Evolutionary conservation across 1,140 invertebrate genomes (phyloP), one percentile per base, ranked within the genome.

Genomic region (Leguminivora glycinivorella): DNA sequence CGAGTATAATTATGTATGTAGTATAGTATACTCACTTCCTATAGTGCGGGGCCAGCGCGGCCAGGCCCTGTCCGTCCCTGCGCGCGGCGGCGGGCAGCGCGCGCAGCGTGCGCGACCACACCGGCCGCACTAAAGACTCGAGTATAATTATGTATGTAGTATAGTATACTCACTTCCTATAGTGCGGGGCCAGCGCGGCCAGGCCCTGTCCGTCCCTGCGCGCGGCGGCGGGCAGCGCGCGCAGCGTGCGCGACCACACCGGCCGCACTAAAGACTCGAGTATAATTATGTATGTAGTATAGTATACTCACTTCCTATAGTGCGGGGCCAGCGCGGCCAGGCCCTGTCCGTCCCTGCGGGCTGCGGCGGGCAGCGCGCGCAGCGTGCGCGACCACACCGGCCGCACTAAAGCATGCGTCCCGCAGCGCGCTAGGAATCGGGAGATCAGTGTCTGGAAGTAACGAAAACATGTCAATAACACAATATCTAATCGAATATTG

Each of bases 341-440:
- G 19, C 73, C 68, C 34, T 68, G 72, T 68, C 75, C 76, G 72
- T 86, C 83, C 17, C 86, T 72, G 0, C 89, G 72, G 3, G 83
- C 82, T 7, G 81, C 85, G 4, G 58, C 4, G 0, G 88, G 83
- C 66, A 92, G 75, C 3, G 84, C 83, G 0, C 87, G 83, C 74
- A 92, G 75, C 58, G 89, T 69, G 4, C 87, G 77, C 24, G 80
- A 60, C 89, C 89, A 91, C 56, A 90, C 67, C 17, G 70, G 72
- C 4, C 85, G 81, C 52, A 76, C 26, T 0, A 77, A 75, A 14
- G 67, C 63, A 73, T 82, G 79, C 0, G 74, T 1, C 75, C 40
- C 9, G 70, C 52, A 2, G 75, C 80, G 79, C 1, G 67, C 22
- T 38, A 85, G 43, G 71, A 84, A 78, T 0, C 83, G 71, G 0